Evolutionary conservation across 2,888 invertebrate genomes (phyloP).

Genomic region (Tyria jacobaeae): DNA sequence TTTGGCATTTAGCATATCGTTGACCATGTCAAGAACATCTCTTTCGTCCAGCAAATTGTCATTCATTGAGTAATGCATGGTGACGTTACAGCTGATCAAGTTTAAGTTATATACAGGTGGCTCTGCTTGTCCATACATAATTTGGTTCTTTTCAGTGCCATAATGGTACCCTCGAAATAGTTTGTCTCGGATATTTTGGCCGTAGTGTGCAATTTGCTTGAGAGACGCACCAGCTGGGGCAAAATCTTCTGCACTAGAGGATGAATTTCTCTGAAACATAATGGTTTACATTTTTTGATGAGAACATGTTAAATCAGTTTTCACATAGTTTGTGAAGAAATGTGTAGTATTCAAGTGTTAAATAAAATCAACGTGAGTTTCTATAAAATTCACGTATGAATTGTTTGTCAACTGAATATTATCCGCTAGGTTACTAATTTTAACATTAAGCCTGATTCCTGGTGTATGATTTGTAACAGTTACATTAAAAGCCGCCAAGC

Average conservation of each 20-base stretch:
- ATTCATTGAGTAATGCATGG: constrained; percentile 68
- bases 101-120: constrained; percentile 67
- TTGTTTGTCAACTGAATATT: no score
- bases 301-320: no score
- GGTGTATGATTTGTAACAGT: no score
- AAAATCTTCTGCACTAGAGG: not conserved
- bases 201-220: constrained; percentile 73
- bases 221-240: constrained; percentile 59
- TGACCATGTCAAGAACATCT: constrained; percentile 68
- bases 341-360: no score
- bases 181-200: constrained; percentile 70
- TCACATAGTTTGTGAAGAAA: no score
- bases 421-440: no score
- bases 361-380: no score
- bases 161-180: constrained; percentile 67
- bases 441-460: no score
- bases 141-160: constrained; percentile 54
- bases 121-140: constrained; percentile 52
- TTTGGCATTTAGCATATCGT: constrained; percentile 61
- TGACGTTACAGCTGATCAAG: constrained; percentile 58
- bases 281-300: no score
- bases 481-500: no score
- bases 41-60: constrained; percentile 63
- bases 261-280: constrained; percentile 24
- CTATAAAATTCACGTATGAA: no score